phyloP scores from a whole-genome alignment of 2,797 vertebrate species.

The Atherinosoma microstoma region DNA sequence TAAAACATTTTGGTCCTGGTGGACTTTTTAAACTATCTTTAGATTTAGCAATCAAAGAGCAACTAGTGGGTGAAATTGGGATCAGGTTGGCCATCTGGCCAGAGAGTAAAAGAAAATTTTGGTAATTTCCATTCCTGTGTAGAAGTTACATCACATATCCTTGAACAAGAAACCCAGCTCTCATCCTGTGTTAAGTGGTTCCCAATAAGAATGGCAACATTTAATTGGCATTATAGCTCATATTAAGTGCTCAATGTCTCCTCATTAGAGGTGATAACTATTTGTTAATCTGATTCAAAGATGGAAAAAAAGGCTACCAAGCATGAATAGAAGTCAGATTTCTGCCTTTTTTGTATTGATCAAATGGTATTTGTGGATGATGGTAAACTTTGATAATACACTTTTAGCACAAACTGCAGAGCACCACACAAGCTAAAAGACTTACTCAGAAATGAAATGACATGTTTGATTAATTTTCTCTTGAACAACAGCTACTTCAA shows the following conservation, averaged over 20 bases:
- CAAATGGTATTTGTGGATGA: conserved; percentile 1
- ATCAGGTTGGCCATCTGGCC: no score
- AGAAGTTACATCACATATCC: conserved; percentile 2
- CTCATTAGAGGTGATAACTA: conserved; percentile 3
- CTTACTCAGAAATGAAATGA: not conserved
- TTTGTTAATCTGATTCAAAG: conserved; percentile 14
- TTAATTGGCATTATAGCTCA: not conserved
- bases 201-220: not conserved
- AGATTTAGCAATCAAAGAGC: no score
- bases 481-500: not conserved
- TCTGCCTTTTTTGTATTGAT: conserved; percentile 3
- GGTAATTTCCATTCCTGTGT: not conserved
- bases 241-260: conserved; percentile 6
- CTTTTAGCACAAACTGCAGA: not conserved
- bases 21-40: no score
- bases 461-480: not conserved
- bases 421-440: not conserved
- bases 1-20: no score
- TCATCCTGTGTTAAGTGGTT: not conserved
- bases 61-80: no score
- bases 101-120: not conserved
- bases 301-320: not conserved
- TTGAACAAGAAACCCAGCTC: not conserved
- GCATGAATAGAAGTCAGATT: not conserved
- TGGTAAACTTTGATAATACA: not conserved